A percentile compares a stretch with the other conserved stretches of the same genome.
Evolutionary conservation across 2,797 vertebrate genomes (phyloP).

Genomic region (Lerista edwardsae): DNA sequence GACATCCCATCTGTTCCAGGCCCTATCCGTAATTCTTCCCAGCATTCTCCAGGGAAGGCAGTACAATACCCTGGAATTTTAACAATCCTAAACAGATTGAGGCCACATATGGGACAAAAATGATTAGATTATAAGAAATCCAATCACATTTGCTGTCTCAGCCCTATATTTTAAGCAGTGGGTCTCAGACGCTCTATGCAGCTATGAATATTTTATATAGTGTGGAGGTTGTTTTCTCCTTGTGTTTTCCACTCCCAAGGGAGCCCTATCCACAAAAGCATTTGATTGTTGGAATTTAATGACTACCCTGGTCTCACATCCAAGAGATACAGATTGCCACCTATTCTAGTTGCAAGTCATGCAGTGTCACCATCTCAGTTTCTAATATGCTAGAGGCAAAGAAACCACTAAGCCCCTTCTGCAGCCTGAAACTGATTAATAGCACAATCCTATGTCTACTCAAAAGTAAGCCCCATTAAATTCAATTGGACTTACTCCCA

Average conservation of each 20-base stretch:
- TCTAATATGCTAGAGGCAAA: not conserved
- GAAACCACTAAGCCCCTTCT: not conserved
- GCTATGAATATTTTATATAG: slow-evolving; percentile 48
- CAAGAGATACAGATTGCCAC: slow-evolving; percentile 33
- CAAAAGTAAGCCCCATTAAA: too few species aligned
- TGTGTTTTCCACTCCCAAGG: slow-evolving; percentile 5
- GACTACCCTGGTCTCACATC: slow-evolving; percentile 31
- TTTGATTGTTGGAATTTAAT: slow-evolving; percentile 43
- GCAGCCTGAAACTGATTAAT: too few species aligned
- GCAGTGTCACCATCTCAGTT: not conserved
- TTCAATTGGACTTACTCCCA: too few species aligned
- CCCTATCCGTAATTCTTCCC: slow-evolving; percentile 63
- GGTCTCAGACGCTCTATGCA: slow-evolving; percentile 49
- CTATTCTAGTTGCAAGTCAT: not conserved
- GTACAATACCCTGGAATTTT: slow-evolving; percentile 76
- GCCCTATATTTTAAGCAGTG: slow-evolving; percentile 51
- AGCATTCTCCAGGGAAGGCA: slow-evolving; percentile 73
- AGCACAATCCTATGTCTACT: too few species aligned
- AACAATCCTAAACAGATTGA: slow-evolving; percentile 76
- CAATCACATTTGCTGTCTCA: slow-evolving; percentile 63
- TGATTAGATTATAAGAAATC: slow-evolving; percentile 68
- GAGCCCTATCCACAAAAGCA: slow-evolving; percentile 11
- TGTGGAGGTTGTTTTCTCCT: slow-evolving; percentile 14
- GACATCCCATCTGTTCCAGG: slow-evolving; percentile 83
- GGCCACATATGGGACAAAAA: slow-evolving; percentile 66